Base-by-base conservation (phyloP, 2,113 vertebrate species). In the Muscicapa adusta region DNA sequence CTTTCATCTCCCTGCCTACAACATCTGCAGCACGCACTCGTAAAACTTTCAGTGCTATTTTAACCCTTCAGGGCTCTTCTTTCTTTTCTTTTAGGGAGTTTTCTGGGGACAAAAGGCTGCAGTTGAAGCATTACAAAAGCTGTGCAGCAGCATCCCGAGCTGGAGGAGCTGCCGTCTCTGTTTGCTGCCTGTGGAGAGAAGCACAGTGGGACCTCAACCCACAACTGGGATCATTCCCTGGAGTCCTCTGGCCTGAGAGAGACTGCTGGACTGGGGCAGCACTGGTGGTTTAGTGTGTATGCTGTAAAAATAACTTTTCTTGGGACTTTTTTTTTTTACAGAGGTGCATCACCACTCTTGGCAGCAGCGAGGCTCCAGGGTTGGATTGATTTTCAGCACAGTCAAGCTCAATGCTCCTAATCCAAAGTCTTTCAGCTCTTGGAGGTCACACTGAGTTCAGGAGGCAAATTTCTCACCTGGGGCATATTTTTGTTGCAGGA, bases 1-100 rank as follows among this genome's bases (percentile, higher is more conserved):
- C 94, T 96, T 96, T 96, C 91, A 96, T 93, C 93, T 94, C 83
- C 62, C 86, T 90, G 83, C 72, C 71, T 73, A 18, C 61, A 79
- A 53, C 93, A 96, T 94, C 96, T 96, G 93, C 75, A 88, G 85
- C 78, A 53, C 53, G 94, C 33, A 22, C 94, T 96, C 17, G 1
- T 94, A 96, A 94, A 94, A 94, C 9, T 83, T 68, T 19, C 86
- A 12, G 80, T 25, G 28, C 45, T 79, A 1, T 68, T 93, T 96
- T 95, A 95, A 94, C 85, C 79, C 91, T 94, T 91, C 65, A 67
- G 38, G 38, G 68, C 5, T 45, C 51, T 18, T 47, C 24, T 18
- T 9, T 62, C 34, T 23, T 14, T 23, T 9, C 5, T 23, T 53
- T 38, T 7, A 18, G 50, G 13, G 28, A 33, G 23, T 56, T 54